Percentiles rank a stretch among this genome's conserved stretches.
Conservation (phyloP, 1,140 invertebrate genomes). For the Caenorhabditis inopinata region DNA sequence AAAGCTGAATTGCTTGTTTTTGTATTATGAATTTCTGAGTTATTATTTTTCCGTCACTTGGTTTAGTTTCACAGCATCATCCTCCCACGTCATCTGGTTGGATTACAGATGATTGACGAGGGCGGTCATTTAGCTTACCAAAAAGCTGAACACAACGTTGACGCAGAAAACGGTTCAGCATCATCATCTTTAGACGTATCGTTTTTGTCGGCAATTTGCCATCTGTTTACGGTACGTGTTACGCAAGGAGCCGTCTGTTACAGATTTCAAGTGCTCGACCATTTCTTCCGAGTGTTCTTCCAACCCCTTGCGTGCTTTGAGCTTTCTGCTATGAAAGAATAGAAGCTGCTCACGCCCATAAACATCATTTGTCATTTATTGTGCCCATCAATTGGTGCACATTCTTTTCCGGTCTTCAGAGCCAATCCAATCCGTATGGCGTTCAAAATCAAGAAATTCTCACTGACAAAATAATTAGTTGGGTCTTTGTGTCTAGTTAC, state of each 20-base stretch:
- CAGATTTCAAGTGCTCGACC: conserved; percentile 26
- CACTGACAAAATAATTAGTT: neutral
- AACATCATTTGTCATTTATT: conserved; percentile 25
- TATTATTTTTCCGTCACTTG: neutral
- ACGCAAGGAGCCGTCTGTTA: conserved; percentile 10
- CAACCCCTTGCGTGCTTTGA: neutral
- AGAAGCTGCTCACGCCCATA: conserved; percentile 14
- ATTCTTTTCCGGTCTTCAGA: conserved; percentile 12
- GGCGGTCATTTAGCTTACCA: neutral
- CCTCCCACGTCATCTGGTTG: neutral
- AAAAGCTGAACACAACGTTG: neutral
- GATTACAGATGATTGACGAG: conserved; percentile 29
- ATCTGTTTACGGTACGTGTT: conserved; percentile 14
- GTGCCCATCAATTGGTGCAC: conserved; percentile 21
- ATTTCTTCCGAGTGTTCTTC: neutral
- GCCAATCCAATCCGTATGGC: conserved; percentile 3
- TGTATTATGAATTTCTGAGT: conserved; percentile 1
- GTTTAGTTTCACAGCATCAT: neutral
- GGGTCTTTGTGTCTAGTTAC: neutral
- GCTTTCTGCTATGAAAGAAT: neutral
- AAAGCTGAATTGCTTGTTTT: conserved; percentile 15
- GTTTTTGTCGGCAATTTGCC: conserved; percentile 25
- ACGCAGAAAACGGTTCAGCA: neutral
- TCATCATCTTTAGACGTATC: neutral
- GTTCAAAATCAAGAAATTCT: neutral